Base-by-base conservation (phyloP, 37 sponge, comb jelly and placozoan genomes). In the Halichondria panicea region DNA sequence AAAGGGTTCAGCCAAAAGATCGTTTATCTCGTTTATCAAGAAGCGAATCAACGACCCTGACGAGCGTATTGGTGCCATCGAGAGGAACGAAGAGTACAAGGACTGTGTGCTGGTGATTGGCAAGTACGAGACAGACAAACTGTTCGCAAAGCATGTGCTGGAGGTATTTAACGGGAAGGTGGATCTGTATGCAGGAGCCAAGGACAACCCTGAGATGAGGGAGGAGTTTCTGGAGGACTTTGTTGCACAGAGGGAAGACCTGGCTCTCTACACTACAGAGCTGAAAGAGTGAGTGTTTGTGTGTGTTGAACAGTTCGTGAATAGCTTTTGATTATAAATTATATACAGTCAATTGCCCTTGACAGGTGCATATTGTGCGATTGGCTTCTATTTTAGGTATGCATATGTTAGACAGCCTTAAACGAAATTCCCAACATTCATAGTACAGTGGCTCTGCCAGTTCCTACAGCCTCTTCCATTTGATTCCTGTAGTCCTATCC, bases 191-290 rank as follows among this genome's bases (percentile, higher is more conserved):
- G 65, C 68, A 32, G 81, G 76, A 39, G 55, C 76, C 2, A 70
- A 30, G 11, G 85, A 80, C 13, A 74, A 70, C 46, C 55, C 76
- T 0, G 74, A 79, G 7, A 44, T 64, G 71, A 33, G 79, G 37
- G 48, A 37, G n/a, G 86, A 86, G 67, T 73, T 63, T 32, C 74
- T 86, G 70, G 75, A 79, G 59, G 80, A 86, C 7, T 86, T 66
- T 57, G 53, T 79, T 0, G 68, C 66, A 0, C 32, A 41, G 36
- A 45, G 63, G 32, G 22, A 42, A 37, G 85, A 87, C 43, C 59
- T 87, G 7, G 31, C 55, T 18, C 1, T 19, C 24, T 66, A 57
- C 39, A 42, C 32, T 13, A 31, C n/a, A 3, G 35, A 46, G 19
- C 68, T 86, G 3, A 64, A 57, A 55, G 44, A 37, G 71, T 80